Conservation (phyloP, 2,113 vertebrate genomes). For the Coryphaenoides rupestris region DNA sequence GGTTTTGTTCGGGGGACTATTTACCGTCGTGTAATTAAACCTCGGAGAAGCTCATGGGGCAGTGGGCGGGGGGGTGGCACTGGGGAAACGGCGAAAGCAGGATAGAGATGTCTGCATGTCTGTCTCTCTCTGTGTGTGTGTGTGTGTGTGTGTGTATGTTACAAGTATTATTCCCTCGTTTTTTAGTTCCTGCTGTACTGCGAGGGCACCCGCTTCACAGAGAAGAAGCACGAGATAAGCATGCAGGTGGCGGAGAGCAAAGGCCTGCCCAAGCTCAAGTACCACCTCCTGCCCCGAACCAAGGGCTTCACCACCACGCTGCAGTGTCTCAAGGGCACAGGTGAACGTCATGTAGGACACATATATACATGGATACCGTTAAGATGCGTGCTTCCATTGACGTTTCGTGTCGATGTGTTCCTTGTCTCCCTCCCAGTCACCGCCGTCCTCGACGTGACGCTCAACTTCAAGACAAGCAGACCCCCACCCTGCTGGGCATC, state of each 20-base stretch:
- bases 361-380: too few relatives aligned
- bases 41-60: too few relatives aligned
- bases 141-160: constrained; percentile 4
- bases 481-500: constrained; percentile 90
- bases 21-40: too few relatives aligned
- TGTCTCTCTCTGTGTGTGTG: neutral
- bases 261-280: constrained; percentile 90
- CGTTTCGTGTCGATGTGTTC: neutral
- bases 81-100: too few relatives aligned
- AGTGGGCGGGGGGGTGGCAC: too few relatives aligned
- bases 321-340: constrained; percentile 93
- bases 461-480: constrained; percentile 95
- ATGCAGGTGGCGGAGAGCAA: constrained; percentile 96
- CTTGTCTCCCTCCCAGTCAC: constrained; percentile 69
- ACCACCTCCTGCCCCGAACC: constrained; percentile 94
- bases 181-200: constrained; percentile 93
- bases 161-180: constrained; percentile 1
- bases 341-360: too few relatives aligned
- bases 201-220: constrained; percentile 95
- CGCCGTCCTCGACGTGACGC: constrained; percentile 94
- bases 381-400: neutral
- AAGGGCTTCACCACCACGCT: constrained; percentile 98
- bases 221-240: constrained; percentile 95
- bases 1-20: too few relatives aligned
- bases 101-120: too few relatives aligned